Conservation (phyloP, 2,113 vertebrate species). For the Salminus brasiliensis region DNA sequence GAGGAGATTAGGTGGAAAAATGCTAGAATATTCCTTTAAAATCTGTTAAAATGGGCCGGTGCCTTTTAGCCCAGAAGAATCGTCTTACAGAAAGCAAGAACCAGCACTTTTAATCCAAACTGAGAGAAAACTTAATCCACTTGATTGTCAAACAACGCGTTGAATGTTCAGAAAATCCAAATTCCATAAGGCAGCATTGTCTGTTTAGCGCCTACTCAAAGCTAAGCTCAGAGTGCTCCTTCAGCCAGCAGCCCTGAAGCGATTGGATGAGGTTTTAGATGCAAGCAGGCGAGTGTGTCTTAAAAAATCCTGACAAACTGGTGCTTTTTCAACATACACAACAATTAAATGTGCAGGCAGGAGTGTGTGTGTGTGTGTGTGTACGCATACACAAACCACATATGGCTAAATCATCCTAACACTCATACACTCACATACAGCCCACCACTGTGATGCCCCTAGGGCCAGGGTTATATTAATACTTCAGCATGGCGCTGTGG, state of each 20-base stretch:
- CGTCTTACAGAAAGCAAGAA: not conserved
- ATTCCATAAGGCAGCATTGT: not conserved
- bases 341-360: not conserved
- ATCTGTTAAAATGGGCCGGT: not conserved
- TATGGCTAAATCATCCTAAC: too few relatives aligned
- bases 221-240: not conserved
- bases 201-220: not conserved
- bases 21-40: not conserved
- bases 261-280: not conserved
- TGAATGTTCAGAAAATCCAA: not conserved
- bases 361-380: not conserved
- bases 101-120: too few relatives aligned
- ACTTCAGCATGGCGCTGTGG: constrained; percentile 54
- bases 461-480: constrained; percentile 43
- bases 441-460: constrained; percentile 41
- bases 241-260: not conserved
- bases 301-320: not conserved
- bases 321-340: not conserved
- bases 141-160: not conserved
- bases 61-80: not conserved
- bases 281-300: not conserved
- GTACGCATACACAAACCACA: not conserved
- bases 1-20: too few relatives aligned
- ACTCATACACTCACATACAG: not conserved
- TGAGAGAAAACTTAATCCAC: not conserved